Conservation (phyloP, 2,113 vertebrate genomes). For the Pipa parva region DNA sequence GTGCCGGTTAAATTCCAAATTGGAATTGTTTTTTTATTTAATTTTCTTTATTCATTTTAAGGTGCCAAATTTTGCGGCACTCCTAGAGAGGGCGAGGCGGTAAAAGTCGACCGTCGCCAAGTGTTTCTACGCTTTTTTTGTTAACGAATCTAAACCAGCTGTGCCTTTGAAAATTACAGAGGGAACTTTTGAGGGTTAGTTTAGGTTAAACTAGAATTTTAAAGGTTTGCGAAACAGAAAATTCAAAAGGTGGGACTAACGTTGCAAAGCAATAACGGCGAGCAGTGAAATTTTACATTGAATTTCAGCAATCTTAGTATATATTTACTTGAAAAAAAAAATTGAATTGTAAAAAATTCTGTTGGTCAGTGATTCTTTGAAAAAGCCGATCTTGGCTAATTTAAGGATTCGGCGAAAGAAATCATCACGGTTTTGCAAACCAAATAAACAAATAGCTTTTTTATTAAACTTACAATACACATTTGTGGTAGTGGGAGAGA, state of each 20-base stretch:
- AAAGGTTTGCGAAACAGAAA: constrained; percentile 42
- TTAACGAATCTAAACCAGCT: constrained; percentile 86
- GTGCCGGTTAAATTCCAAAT: constrained; percentile 96
- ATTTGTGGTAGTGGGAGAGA: constrained; percentile 57
- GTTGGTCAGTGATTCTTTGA: constrained; percentile 84
- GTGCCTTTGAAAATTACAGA: constrained; percentile 94
- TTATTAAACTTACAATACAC: constrained; percentile 64
- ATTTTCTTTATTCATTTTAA: constrained; percentile 88
- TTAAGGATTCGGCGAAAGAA: constrained; percentile 72
- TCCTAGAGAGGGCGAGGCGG: constrained; percentile 63
- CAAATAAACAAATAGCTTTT: constrained; percentile 67
- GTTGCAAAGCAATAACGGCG: constrained; percentile 77
- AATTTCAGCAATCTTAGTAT: neutral
- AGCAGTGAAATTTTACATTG: constrained; percentile 58
- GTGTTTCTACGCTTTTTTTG: constrained; percentile 66
- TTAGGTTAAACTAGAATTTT: constrained; percentile 39
- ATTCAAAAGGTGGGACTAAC: too few relatives aligned
- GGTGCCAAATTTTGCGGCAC: constrained; percentile 96
- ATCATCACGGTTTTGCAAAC: constrained; percentile 65
- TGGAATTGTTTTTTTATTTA: constrained; percentile 97
- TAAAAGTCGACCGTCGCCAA: constrained; percentile 63
- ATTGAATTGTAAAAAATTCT: constrained; percentile 89
- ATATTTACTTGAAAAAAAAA: constrained; percentile 69
- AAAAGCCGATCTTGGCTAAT: constrained; percentile 65
- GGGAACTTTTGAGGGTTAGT: constrained; percentile 72